A percentile compares a stretch with the other conserved stretches of the same genome.
phyloP scores from a whole-genome alignment of 2,888 invertebrate species.

The Meiosimyza platycephala region DNA sequence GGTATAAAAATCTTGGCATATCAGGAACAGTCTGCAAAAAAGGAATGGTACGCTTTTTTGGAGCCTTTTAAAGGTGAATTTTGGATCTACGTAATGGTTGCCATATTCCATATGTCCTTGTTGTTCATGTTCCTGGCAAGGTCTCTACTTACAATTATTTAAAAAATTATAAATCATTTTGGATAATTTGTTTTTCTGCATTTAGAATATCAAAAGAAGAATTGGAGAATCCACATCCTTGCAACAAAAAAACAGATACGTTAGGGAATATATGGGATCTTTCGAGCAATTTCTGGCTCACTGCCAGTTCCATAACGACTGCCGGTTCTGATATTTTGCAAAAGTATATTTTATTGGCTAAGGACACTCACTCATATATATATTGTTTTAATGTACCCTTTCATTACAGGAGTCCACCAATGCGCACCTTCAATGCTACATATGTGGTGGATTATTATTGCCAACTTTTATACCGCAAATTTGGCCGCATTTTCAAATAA shows the following conservation, averaged over 20 bases:
- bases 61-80: slow-evolving; percentile 86
- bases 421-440: slow-evolving; percentile 77
- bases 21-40: slow-evolving; percentile 77
- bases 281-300: slow-evolving; percentile 93
- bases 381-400: neutral
- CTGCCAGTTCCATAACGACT: slow-evolving; percentile 92
- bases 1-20: slow-evolving; percentile 91
- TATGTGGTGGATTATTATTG: slow-evolving; percentile 87
- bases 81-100: slow-evolving; percentile 92
- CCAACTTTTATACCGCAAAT: slow-evolving; percentile 92
- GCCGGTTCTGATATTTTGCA: slow-evolving; percentile 95
- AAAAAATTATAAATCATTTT: neutral
- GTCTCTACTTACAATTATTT: slow-evolving; percentile 64
- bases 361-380: too few species aligned
- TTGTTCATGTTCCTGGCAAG: slow-evolving; percentile 84
- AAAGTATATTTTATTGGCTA: slow-evolving; percentile 71
- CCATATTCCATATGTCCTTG: slow-evolving; percentile 85
- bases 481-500: slow-evolving; percentile 93
- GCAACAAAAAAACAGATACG: slow-evolving; percentile 84
- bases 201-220: slow-evolving; percentile 86
- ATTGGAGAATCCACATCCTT: slow-evolving; percentile 95
- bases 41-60: slow-evolving; percentile 87
- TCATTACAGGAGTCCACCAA: slow-evolving; percentile 76
- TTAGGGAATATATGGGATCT: slow-evolving; percentile 90
- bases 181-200: neutral